A percentile compares a stretch with the other conserved stretches of the same genome.
Conservation (phyloP, 1,140 invertebrate species). For the Augochlora pura region DNA sequence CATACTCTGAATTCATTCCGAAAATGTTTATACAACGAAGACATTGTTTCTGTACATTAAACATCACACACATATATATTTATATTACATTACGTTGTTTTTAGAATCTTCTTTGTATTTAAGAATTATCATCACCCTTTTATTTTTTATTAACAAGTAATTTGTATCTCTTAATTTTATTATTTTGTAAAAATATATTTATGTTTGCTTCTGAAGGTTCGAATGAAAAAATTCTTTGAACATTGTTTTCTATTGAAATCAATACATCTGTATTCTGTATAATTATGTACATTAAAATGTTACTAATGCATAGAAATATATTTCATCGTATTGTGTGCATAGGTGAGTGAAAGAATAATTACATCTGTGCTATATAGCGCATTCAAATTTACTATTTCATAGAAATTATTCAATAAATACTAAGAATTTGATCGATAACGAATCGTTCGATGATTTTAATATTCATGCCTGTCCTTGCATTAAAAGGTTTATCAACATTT, state of each 20-base stretch:
- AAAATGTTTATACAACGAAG: slow-evolving; percentile 22
- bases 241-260: background rate
- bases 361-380: background rate
- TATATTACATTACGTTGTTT: slow-evolving; percentile 32
- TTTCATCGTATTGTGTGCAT: background rate
- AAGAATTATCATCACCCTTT: background rate
- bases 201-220: background rate
- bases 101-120: slow-evolving; percentile 9
- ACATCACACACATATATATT: slow-evolving; percentile 19
- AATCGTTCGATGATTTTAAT: no score
- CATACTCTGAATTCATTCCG: slow-evolving; percentile 8
- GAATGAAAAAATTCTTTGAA: background rate
- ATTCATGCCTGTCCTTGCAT: no score
- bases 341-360: background rate
- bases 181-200: background rate
- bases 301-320: slow-evolving; percentile 1
- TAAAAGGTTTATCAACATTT: no score
- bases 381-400: no score
- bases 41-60: slow-evolving; percentile 46
- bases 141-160: background rate
- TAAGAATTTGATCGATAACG: no score
- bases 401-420: no score
- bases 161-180: background rate
- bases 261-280: background rate
- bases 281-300: background rate